phyloP scores from a whole-genome alignment of 2,113 vertebrate genomes.

The Macquaria ambigua region DNA sequence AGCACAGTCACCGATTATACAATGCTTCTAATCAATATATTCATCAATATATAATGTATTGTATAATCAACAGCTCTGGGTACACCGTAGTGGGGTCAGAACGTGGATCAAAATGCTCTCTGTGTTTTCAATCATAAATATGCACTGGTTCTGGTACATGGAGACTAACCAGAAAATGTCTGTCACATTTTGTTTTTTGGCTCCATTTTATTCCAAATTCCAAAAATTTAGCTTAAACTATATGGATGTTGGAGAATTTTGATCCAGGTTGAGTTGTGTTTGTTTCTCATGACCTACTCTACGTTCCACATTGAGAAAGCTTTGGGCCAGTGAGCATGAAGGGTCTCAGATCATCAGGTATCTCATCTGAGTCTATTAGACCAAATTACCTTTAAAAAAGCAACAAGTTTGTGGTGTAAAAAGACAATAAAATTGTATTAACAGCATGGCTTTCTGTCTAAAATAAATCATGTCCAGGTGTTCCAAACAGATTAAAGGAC shows the following conservation, averaged over 20 bases:
- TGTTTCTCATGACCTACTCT: neutral
- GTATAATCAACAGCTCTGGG: conserved; percentile 55
- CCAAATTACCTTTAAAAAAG: neutral
- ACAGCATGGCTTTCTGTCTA: neutral
- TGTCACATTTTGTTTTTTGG: neutral
- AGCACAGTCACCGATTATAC: conserved; percentile 63
- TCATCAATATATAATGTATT: conserved; percentile 45
- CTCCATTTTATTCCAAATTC: neutral
- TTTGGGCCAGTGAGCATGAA: neutral
- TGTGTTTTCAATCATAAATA: neutral
- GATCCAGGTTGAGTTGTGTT: neutral
- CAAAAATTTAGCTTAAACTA: neutral
- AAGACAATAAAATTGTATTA: neutral
- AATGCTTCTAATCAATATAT: conserved; percentile 52
- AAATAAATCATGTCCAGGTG: neutral
- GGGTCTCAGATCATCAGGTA: neutral
- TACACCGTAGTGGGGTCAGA: conserved; percentile 1
- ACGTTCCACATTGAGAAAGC: neutral
- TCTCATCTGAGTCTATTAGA: neutral
- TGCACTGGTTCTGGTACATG: neutral
- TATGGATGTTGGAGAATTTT: neutral
- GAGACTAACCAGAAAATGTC: neutral
- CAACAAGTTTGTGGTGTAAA: neutral
- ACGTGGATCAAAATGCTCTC: conserved; percentile 4
- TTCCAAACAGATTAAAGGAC: neutral